Conservation (phyloP, 2,888 invertebrate species). For the Cancer borealis region DNA sequence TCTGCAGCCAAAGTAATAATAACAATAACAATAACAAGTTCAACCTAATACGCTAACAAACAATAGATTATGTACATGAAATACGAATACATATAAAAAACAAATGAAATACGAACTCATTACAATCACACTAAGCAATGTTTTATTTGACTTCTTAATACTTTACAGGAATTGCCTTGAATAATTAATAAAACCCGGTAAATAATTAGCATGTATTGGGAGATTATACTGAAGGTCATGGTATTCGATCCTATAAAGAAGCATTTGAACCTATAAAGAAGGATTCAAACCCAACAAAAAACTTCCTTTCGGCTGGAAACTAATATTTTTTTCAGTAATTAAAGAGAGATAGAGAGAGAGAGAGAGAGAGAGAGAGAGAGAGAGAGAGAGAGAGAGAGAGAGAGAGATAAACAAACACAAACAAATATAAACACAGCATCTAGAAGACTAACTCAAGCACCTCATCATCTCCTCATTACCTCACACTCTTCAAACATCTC, state of each 20-base stretch:
- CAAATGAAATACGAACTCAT: neutral
- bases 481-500: neutral
- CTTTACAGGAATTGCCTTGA: neutral
- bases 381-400: neutral
- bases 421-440: neutral
- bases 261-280: neutral
- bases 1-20: neutral
- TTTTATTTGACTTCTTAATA: neutral
- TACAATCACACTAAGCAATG: neutral
- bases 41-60: neutral
- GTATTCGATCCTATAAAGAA: neutral
- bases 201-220: neutral
- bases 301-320: too few relatives aligned
- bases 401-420: neutral
- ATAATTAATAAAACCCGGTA: neutral
- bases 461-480: slow-evolving; percentile 29
- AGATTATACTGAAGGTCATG: neutral
- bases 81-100: neutral
- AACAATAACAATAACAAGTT: neutral
- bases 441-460: neutral
- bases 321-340: too few relatives aligned
- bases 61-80: neutral
- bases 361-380: neutral
- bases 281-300: neutral
- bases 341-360: neutral